Evolutionary conservation across 2,797 vertebrate genomes (phyloP), one percentile per base, ranked within the genome.

Genomic region (Danio jaintianensis): DNA sequence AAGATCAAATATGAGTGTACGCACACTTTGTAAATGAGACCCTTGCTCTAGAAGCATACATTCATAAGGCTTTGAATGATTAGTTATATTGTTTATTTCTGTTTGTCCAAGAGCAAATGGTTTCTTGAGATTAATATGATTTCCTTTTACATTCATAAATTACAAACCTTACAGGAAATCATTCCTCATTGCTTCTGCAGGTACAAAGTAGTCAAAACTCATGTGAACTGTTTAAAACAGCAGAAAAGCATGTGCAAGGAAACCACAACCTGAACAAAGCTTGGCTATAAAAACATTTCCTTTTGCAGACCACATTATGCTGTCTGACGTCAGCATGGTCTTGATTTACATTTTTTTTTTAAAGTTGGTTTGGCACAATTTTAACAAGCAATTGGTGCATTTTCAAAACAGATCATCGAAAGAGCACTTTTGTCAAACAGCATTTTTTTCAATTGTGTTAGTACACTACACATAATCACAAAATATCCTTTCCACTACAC

Each of bases 191-290:
- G 36, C 38, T 50, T 68, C 15, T 8, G 13, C 11, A 42, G 52
- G 11, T 43, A 43, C 38, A 22, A 50, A 47, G 13, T 58, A 67
- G 45, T 76, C 61, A 55, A 67, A 55, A 55, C 12, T 13, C 11
- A 69, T 53, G 29, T 38, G 6, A 69, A 16, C 6, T n/a, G 29
- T 56, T 18, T 56, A 56, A 56, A 67, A 40, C 29, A 16, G n/a
- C 6, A 69, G 16, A 40, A 20, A 78, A 38, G 59, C 42, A 22
- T 36, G 7, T 48, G 42, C 38, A 45, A 59, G 66, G 29, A 78
- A 71, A 79, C 47, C 77, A 63, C 67, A 71, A 63, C 20, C 50
- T 63, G 56, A 29, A 13, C 11, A 56, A 56, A 47, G 42, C 7
- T 59, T 12, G 43, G 18, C 10, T 59, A 43, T 45, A 61, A 72